phyloP scores from a whole-genome alignment of 2,113 vertebrate genomes.

The Mobula hypostoma region DNA sequence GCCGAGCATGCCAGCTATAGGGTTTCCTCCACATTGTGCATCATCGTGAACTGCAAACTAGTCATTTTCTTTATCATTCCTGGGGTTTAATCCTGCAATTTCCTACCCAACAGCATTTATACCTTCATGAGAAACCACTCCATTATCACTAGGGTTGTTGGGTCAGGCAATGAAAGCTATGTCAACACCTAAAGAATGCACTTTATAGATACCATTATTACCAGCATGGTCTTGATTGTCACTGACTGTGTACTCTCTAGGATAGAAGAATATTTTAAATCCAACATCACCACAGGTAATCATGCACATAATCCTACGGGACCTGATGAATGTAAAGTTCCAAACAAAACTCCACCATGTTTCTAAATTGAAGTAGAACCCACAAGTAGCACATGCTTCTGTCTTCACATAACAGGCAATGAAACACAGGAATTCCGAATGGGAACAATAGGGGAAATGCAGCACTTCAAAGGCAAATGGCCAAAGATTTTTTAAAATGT shows the following conservation, averaged over 20 bases:
- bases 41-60: too few species aligned
- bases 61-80: too few species aligned
- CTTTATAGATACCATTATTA: neutral
- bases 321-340: neutral
- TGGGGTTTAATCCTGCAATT: too few species aligned
- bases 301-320: too few species aligned
- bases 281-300: too few species aligned
- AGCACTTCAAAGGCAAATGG: neutral
- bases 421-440: neutral
- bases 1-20: too few species aligned
- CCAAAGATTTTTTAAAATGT: neutral
- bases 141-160: too few species aligned
- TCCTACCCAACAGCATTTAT: too few species aligned
- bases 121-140: too few species aligned
- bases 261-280: neutral
- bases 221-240: neutral
- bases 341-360: neutral
- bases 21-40: too few species aligned
- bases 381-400: too few species aligned
- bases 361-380: neutral
- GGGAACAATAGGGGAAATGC: neutral
- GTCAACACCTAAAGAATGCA: neutral
- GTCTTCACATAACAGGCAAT: neutral
- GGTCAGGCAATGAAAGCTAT: too few species aligned
- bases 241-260: neutral